phyloP scores from a whole-genome alignment of 1,140 invertebrate genomes.

The Aricia agestis region DNA sequence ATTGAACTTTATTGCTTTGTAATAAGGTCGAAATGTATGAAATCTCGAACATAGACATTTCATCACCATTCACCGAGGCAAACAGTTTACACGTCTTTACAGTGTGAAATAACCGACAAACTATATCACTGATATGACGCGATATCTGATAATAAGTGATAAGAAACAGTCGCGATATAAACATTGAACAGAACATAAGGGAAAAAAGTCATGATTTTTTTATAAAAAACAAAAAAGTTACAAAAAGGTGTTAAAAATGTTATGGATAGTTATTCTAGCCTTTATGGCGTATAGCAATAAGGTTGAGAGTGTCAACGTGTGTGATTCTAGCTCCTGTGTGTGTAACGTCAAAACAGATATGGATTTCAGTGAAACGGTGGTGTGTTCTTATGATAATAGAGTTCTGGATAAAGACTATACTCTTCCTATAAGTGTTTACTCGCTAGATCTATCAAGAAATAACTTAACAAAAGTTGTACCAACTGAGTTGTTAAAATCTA shows the following conservation, averaged over 20 bases:
- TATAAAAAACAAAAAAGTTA: conserved; percentile 6
- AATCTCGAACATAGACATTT: not conserved
- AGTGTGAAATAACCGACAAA: conserved; percentile 62
- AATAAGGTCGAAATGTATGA: no score
- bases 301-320: conserved; percentile 39
- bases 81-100: no score
- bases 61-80: not conserved
- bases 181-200: conserved; percentile 21
- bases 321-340: conserved; percentile 47
- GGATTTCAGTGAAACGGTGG: conserved; percentile 48
- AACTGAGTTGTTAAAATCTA: conserved; percentile 40
- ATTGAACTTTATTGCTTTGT: no score
- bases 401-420: conserved; percentile 37
- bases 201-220: conserved; percentile 25
- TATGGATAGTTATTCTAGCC: conserved; percentile 24
- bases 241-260: not conserved
- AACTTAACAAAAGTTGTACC: conserved; percentile 46
- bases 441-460: conserved; percentile 60
- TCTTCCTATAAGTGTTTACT: conserved; percentile 44
- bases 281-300: conserved; percentile 31
- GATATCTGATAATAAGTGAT: conserved; percentile 28
- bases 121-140: conserved; percentile 49
- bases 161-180: conserved; percentile 30
- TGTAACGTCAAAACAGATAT: conserved; percentile 40
- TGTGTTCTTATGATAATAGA: conserved; percentile 49